phyloP scores from a whole-genome alignment of 2,113 vertebrate genomes.

The Vombatus ursinus region DNA sequence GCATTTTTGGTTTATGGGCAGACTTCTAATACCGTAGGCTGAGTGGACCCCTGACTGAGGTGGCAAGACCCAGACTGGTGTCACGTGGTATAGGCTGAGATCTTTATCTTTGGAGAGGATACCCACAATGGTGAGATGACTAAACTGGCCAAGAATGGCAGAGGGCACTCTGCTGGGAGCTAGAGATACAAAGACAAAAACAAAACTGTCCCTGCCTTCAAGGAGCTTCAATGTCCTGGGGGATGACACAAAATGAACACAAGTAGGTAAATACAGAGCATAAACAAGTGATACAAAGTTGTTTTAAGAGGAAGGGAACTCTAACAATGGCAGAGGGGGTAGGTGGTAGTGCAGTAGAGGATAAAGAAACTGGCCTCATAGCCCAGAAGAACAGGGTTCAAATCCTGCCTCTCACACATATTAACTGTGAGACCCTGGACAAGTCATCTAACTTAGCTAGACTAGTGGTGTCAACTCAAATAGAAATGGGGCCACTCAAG shows the following conservation, averaged over 20 bases:
- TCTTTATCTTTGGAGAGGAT: not conserved
- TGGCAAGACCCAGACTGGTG: not conserved
- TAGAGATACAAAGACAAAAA: not conserved
- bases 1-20: not conserved
- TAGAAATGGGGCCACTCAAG: not conserved
- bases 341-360: not conserved
- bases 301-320: not conserved
- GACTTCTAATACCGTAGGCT: not conserved
- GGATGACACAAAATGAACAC: not conserved
- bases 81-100: not conserved
- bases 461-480: not conserved
- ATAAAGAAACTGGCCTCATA: not conserved
- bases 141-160: not conserved
- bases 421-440: not conserved
- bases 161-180: too few relatives aligned
- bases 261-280: not conserved
- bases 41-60: not conserved
- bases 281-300: not conserved
- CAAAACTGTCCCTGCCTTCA: not conserved
- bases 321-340: not conserved
- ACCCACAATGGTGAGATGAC: not conserved
- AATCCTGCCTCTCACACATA: not conserved
- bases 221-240: not conserved
- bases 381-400: not conserved
- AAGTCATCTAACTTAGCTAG: not conserved